Evolutionary conservation across 2,797 vertebrate species (phyloP).

Genomic region (Thripadectes ignobilis): DNA sequence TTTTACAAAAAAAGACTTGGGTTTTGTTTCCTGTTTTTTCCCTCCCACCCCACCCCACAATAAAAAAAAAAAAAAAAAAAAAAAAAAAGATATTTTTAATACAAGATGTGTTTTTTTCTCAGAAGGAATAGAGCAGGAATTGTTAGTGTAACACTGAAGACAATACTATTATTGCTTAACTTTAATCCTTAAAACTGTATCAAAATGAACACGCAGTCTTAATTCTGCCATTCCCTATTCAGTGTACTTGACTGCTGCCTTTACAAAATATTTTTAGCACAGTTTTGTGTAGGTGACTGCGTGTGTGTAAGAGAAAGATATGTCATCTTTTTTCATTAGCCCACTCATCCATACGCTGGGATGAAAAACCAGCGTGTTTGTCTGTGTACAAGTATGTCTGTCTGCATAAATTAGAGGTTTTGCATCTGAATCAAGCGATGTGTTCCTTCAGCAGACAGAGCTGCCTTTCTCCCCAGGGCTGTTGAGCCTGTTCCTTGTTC

Average conservation of each 20-base stretch:
- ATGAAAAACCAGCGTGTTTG: not conserved
- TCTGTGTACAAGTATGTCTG: slow-evolving; percentile 41
- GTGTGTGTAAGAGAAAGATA: slow-evolving; percentile 38
- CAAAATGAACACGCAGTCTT: not conserved
- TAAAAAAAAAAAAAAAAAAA: not conserved
- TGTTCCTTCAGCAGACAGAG: slow-evolving; percentile 35
- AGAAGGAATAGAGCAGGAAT: slow-evolving; percentile 15
- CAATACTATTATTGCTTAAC: slow-evolving; percentile 37
- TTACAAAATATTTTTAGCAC: slow-evolving; percentile 29
- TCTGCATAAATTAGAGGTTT: slow-evolving; percentile 34
- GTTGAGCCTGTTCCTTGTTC: not conserved
- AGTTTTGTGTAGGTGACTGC: slow-evolving; percentile 57
- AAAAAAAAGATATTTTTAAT: not conserved
- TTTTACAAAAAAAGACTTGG: not conserved
- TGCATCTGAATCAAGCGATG: slow-evolving; percentile 2
- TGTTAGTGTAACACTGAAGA: not conserved
- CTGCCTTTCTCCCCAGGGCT: not conserved
- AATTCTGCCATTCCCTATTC: not conserved
- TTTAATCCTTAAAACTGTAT: not conserved
- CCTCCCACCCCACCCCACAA: too few species aligned
- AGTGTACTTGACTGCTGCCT: slow-evolving; percentile 5
- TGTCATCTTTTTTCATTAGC: slow-evolving; percentile 25
- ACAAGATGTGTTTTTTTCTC: not conserved
- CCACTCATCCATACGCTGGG: not conserved
- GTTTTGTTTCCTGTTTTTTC: slow-evolving; percentile 32